Conservation (phyloP, 2,797 vertebrate species). For the Naso thynnoides region DNA sequence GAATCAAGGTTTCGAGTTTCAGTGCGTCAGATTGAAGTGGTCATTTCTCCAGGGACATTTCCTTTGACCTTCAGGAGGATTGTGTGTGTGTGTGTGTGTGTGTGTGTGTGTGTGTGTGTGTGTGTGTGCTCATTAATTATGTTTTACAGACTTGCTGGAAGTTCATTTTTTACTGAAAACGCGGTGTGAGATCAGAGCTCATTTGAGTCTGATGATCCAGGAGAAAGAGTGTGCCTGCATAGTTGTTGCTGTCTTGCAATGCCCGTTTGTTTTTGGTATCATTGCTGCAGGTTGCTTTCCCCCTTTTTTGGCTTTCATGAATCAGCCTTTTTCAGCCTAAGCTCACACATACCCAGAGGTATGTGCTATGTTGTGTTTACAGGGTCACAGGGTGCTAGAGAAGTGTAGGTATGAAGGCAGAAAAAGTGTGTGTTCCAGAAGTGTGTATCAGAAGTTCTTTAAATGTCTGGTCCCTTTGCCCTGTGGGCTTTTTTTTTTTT, state of each 20-base stretch:
- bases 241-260: slow-evolving; percentile 28
- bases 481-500: slow-evolving; percentile 55
- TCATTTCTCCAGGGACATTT: slow-evolving; percentile 35
- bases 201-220: slow-evolving; percentile 32
- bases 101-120: not conserved
- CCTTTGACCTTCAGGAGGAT: slow-evolving; percentile 18
- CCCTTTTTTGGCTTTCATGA: slow-evolving; percentile 47
- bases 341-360: slow-evolving; percentile 34
- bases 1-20: slow-evolving; percentile 52
- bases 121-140: slow-evolving; percentile 29
- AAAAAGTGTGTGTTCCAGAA: slow-evolving; percentile 38
- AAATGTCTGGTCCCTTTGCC: slow-evolving; percentile 52
- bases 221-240: slow-evolving; percentile 4
- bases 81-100: slow-evolving; percentile 5
- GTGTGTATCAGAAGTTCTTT: slow-evolving; percentile 56
- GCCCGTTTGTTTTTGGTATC: slow-evolving; percentile 41
- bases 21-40: slow-evolving; percentile 32
- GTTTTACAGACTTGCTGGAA: slow-evolving; percentile 9
- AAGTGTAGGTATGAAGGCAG: slow-evolving; percentile 45
- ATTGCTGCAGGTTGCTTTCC: slow-evolving; percentile 45
- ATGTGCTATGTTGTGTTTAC: slow-evolving; percentile 40
- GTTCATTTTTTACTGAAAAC: slow-evolving; percentile 36
- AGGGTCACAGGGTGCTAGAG: slow-evolving; percentile 37
- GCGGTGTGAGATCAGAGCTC: not conserved
- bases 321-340: slow-evolving; percentile 59